A percentile compares a stretch with the other conserved stretches of the same genome.
Evolutionary conservation across 2,888 invertebrate genomes (phyloP).

Genomic region (Ctena decussata): DNA sequence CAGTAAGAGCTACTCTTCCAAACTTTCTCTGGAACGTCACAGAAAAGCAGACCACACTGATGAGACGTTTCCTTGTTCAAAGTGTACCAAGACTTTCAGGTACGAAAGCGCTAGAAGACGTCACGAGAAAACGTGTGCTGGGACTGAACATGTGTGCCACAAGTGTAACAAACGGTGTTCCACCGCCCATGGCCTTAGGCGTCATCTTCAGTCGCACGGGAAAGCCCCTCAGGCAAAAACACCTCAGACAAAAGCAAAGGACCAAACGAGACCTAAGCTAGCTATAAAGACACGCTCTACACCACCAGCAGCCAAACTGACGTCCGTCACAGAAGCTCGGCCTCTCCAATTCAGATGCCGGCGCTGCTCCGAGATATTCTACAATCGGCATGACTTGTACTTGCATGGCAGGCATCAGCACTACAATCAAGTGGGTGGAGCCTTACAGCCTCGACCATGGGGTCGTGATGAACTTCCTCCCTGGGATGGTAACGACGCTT

Average conservation of each 20-base stretch:
- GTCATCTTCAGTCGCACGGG: too few species aligned
- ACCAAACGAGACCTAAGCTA: too few species aligned
- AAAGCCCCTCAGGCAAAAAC: too few species aligned
- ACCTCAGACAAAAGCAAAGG: neutral
- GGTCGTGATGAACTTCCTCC: neutral
- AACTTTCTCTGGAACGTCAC: neutral
- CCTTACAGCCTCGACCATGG: neutral
- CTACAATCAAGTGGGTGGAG: conserved; percentile 1
- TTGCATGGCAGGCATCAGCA: conserved; percentile 4
- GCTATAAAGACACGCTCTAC: too few species aligned
- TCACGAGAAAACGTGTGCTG: neutral
- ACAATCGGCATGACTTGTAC: conserved; percentile 10
- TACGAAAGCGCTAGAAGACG: neutral
- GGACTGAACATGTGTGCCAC: neutral
- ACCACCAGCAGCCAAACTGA: too few species aligned
- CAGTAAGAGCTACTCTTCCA: neutral
- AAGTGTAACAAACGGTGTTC: neutral
- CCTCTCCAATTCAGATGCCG: neutral
- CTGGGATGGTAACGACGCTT: neutral
- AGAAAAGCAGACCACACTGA: neutral
- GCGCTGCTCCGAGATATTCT: neutral
- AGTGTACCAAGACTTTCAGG: neutral
- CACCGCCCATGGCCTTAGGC: neutral
- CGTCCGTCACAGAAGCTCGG: too few species aligned
- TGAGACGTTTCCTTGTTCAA: neutral